phyloP scores from a whole-genome alignment of 2,113 vertebrate species.

The Psilopogon haemacephalus region DNA sequence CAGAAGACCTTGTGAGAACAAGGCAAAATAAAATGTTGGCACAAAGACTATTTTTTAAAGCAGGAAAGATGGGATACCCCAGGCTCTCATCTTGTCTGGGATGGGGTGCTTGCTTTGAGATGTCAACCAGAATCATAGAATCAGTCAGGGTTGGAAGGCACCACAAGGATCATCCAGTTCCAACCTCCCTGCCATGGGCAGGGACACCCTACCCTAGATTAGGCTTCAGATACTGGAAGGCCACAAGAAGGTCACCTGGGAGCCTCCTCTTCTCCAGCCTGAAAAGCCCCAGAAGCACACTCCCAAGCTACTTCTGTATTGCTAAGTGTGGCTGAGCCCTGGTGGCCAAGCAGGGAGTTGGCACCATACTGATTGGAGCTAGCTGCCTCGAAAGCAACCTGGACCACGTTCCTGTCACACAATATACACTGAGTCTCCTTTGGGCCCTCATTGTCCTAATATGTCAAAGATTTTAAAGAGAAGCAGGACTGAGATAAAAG shows the following conservation, averaged over 20 bases:
- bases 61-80: background rate
- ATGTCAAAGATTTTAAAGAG: background rate
- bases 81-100: background rate
- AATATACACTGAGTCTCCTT: background rate
- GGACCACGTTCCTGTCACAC: background rate
- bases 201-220: too few species aligned
- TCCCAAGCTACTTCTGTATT: background rate
- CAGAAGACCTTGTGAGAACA: background rate
- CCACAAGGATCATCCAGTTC: too few species aligned
- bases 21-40: background rate
- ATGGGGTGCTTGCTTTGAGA: background rate
- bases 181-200: too few species aligned
- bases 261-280: too few species aligned
- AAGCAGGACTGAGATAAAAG: background rate
- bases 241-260: too few species aligned
- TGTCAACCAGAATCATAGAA: too few species aligned
- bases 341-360: background rate
- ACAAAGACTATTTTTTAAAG: background rate
- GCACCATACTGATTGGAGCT: background rate
- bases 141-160: too few species aligned
- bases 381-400: background rate
- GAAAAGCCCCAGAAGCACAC: too few species aligned
- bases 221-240: too few species aligned
- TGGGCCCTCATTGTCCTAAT: background rate
- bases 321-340: background rate